Base-by-base conservation (phyloP, 2,888 invertebrate species). In the Drosophila gaucha region DNA sequence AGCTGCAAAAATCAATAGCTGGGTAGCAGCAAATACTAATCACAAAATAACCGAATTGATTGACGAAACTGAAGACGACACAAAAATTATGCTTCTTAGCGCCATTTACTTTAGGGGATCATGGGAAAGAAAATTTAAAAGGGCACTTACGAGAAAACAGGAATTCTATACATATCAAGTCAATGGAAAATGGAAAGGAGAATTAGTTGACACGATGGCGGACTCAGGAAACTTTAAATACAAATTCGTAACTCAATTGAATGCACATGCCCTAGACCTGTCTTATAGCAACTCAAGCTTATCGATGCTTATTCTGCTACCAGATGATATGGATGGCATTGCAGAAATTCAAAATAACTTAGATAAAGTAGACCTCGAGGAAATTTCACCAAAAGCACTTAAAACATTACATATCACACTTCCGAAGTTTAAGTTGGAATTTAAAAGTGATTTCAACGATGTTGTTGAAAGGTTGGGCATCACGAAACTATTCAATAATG, bases 1-100 rank as follows among this genome's bases (percentile, higher is more conserved):
- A 6, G 3, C 2, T 6, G 12, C 12, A 2, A 39, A 1, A 1
- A 39, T 39, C 20, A 39, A 39, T n/a, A 8, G 3, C 5, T 41
- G 41, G 41, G 8, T 24, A 14, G 22, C 14, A 6, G 10, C n/a
- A 5, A 14, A 9, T 1, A 10, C 24, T 24, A 41, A 24, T 10
- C 14, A 41, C 5, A 1, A 14, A 24, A 41, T 41, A 14, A 9
- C 4, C 0, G 0, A 41, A 4, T 8, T 24, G n/a, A 0, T 24
- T 8, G 2, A 0, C 3, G 0, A 14, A 9, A 8, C 22, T 6
- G 1, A 9, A 0, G 0, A n/a, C 9, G 5, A 2, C 5, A 24
- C 10, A 9, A 9, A 24, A 14, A 8, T 24, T 6, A 24, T 14
- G 14, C 9, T 24, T 14, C 1, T 41, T 9, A 24, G 39, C 22